phyloP scores from a whole-genome alignment of 2,797 vertebrate species.

The Sus cebifrons region DNA sequence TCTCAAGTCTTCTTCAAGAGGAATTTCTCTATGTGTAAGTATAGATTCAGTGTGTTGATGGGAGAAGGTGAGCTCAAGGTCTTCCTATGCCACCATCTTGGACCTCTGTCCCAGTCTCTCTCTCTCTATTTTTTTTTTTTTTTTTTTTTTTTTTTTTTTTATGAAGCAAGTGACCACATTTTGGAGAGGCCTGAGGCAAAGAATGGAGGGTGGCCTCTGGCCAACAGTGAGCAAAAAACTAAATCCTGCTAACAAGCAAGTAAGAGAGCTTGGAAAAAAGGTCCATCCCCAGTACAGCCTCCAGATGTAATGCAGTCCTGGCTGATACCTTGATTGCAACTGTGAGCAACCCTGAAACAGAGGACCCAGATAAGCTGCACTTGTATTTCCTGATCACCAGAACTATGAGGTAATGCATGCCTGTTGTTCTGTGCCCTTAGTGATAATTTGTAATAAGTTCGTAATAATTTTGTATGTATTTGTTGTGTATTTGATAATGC shows the following conservation, averaged over 20 bases:
- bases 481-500: neutral
- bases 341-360: neutral
- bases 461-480: neutral
- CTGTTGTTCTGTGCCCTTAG: neutral
- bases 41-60: neutral
- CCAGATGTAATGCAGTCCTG: neutral
- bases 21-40: neutral
- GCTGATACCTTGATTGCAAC: neutral
- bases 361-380: neutral
- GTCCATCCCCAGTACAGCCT: neutral
- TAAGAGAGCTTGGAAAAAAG: neutral
- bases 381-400: neutral
- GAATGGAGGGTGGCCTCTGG: neutral
- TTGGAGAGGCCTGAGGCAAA: neutral
- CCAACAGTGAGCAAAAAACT: neutral
- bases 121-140: too few species aligned
- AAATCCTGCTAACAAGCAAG: neutral
- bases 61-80: neutral
- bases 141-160: neutral
- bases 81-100: neutral
- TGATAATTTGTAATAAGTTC: neutral
- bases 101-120: neutral
- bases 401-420: neutral
- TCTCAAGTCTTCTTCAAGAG: neutral
- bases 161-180: neutral